phyloP scores from a whole-genome alignment of 2,888 invertebrate species.

The Brachylomia viminalis region DNA sequence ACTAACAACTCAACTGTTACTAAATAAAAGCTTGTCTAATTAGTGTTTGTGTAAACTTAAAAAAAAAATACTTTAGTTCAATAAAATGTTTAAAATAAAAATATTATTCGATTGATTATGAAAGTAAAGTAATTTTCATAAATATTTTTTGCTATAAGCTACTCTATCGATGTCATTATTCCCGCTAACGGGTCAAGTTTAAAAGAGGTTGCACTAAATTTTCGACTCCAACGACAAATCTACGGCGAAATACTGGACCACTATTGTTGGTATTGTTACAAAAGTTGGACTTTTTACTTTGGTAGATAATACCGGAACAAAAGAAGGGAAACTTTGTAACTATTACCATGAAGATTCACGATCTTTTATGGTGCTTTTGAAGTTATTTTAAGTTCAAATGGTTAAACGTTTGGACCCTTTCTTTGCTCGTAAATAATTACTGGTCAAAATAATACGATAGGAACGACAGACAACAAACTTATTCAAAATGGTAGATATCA shows the following conservation, averaged over 20 bases:
- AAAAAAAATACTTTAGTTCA: background rate
- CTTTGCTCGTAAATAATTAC: background rate
- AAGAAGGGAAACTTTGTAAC: constrained; percentile 41
- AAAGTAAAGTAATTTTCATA: background rate
- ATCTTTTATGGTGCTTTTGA: constrained; percentile 19
- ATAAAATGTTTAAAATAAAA: background rate
- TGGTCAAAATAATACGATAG: background rate
- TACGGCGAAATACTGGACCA: constrained; percentile 79
- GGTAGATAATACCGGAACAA: constrained; percentile 46
- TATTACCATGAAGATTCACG: constrained; percentile 9
- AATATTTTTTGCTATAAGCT: constrained; percentile 16
- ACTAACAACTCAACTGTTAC: background rate
- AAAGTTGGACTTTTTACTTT: constrained; percentile 69
- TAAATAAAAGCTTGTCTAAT: background rate
- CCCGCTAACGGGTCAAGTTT: constrained; percentile 82
- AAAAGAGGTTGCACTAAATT: constrained; percentile 86
- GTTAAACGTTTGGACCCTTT: background rate
- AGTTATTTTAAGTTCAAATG: constrained; percentile 7
- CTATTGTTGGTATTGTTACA: constrained; percentile 79
- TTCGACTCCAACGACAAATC: constrained; percentile 82
- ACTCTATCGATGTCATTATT: constrained; percentile 69
- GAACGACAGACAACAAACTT: background rate
- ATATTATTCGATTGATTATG: background rate
- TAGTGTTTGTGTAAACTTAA: background rate
- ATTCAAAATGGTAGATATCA: background rate